Percentiles rank a stretch among this genome's conserved stretches.
Conservation (phyloP, 2,888 invertebrate species). For the Hemithea aestivaria region DNA sequence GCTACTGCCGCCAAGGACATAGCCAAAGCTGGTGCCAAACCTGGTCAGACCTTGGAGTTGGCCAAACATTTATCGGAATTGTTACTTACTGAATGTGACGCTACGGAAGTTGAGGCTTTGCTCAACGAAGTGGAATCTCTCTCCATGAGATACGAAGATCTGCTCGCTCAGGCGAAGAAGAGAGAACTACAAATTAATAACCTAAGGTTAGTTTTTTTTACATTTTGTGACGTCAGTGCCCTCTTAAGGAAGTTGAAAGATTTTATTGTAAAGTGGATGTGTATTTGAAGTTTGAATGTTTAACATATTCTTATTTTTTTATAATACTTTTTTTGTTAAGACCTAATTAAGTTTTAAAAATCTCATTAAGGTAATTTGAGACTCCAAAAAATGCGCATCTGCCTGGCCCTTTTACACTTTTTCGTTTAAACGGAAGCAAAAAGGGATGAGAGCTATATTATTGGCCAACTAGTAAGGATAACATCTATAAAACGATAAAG, state of each 20-base stretch:
- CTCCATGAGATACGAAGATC: slow-evolving; percentile 82
- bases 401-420: too few species aligned
- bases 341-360: too few species aligned
- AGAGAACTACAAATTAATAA: slow-evolving; percentile 88
- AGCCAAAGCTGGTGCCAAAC: slow-evolving; percentile 86
- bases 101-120: slow-evolving; percentile 82
- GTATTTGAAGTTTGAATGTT: background rate
- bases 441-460: too few species aligned
- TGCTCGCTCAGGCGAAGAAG: slow-evolving; percentile 84
- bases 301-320: too few species aligned
- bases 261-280: background rate
- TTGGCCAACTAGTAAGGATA: too few species aligned
- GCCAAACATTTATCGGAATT: slow-evolving; percentile 88
- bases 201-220: slow-evolving; percentile 86
- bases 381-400: too few species aligned
- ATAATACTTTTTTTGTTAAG: too few species aligned
- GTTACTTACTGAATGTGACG: slow-evolving; percentile 86
- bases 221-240: too few species aligned
- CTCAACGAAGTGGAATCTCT: slow-evolving; percentile 82
- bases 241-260: too few species aligned
- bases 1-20: slow-evolving; percentile 84
- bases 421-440: too few species aligned
- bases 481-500: too few species aligned
- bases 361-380: too few species aligned
- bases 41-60: slow-evolving; percentile 89